Evolutionary conservation across 1,140 invertebrate species (phyloP).

Genomic region (Linepithema humile): DNA sequence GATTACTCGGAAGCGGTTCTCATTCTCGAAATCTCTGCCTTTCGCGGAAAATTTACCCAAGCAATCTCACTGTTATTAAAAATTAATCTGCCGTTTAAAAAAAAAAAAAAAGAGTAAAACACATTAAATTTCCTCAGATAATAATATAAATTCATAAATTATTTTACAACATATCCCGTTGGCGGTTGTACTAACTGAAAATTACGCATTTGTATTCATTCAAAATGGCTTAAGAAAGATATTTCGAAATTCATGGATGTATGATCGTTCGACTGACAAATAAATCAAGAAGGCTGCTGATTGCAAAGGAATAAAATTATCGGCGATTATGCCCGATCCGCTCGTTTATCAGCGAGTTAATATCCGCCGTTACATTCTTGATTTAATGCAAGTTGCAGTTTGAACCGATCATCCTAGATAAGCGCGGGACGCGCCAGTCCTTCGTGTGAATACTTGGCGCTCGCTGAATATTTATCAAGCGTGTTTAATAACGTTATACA

Average conservation of each 20-base stretch:
- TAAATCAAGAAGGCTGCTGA: slow-evolving; percentile 1
- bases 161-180: not conserved
- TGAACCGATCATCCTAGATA: not conserved
- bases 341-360: not conserved
- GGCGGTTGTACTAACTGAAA: not conserved
- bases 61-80: not conserved
- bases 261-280: not conserved
- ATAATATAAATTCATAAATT: not conserved
- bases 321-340: not conserved
- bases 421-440: not conserved
- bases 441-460: not conserved
- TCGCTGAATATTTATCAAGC: slow-evolving; percentile 40
- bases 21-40: not conserved
- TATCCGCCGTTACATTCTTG: not conserved
- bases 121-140: not conserved
- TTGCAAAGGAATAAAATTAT: not conserved
- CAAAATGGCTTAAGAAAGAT: not conserved
- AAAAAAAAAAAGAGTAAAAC: not conserved
- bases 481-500: slow-evolving; percentile 17
- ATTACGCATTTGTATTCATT: not conserved
- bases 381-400: slow-evolving; percentile 1
- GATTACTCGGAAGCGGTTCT: slow-evolving; percentile 57
- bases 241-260: slow-evolving; percentile 14
- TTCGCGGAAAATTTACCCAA: not conserved
- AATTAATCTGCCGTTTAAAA: not conserved